Evolutionary conservation across 2,113 vertebrate species (phyloP), one percentile per base, ranked within the genome.

Genomic region (Xyliphius kryptos): DNA sequence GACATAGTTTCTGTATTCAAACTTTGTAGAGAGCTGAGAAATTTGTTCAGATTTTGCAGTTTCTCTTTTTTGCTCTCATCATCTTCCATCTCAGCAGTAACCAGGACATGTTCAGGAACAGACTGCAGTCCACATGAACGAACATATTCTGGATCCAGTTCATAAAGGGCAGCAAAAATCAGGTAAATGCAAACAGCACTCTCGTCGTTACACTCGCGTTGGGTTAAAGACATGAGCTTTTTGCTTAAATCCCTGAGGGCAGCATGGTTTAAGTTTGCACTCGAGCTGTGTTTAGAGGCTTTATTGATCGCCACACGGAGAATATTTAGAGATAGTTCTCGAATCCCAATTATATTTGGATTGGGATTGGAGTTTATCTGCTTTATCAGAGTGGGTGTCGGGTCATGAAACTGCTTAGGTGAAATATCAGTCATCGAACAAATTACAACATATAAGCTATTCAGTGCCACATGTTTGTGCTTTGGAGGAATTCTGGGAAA

Each of bases 261-360:
- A 32, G 26, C 26, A 1, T 3, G 1, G 22, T 72, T 38, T 70
- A 37, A 7, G 51, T n/a, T 7, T 14, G 17, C 2, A 22, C 12
- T 46, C 7, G 56, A 4, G 53, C 1, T 66, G 10, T 12, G 44
- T 12, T 66, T 74, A 36, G 13, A 46, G 15, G 56, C 61, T 71
- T 82, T 85, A 41, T 81, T 72, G 43, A 75, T 72, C 49, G 74
- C 67, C 14, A 78, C 65, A 68, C 69, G 75, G 0, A 85, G 60
- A 32, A 63, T 60, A 36, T 36, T 26, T 2, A 78, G 38, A 38
- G 71, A 19, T 4, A 1, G 0, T 4, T 3, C 0, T 15, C 4
- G n/a, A 10, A 13, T 10, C 17, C 26, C 26, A 32, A 32, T 6
- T 32, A 0, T 13, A 38, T 43, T 11, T 32, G 14, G 21, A 57